Conservation (phyloP, 1,140 invertebrate species). For the Sitobion miscanthi region DNA sequence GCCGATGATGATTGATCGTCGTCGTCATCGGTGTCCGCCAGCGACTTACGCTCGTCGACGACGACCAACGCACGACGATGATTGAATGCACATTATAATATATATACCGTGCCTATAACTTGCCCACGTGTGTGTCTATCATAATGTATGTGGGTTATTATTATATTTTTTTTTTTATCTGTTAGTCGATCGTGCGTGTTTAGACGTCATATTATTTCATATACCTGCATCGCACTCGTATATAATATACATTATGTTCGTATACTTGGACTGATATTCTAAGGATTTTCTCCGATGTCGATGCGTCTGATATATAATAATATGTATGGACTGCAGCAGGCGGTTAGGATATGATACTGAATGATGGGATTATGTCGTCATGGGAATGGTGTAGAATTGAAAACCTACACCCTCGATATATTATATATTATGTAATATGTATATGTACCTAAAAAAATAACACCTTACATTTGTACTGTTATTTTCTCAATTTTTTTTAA, state of each 20-base stretch:
- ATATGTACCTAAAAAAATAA: no score
- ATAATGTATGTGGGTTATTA: neutral
- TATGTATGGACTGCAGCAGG: neutral
- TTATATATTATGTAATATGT: no score
- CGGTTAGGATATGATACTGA: neutral
- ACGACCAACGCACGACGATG: neutral
- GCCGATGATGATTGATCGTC: constrained; percentile 5
- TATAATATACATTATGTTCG: neutral
- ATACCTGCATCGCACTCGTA: neutral
- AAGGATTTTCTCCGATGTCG: neutral
- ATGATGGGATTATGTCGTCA: neutral
- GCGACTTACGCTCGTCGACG: neutral
- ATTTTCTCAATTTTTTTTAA: neutral
- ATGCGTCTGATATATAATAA: no score
- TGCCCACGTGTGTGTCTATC: neutral
- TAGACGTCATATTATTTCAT: neutral
- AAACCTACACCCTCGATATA: neutral
- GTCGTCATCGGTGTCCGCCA: neutral
- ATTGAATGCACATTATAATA: neutral
- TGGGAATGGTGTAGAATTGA: neutral
- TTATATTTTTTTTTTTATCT: neutral
- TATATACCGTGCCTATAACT: neutral
- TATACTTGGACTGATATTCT: neutral
- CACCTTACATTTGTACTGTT: no score
- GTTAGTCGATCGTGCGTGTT: neutral